Percentiles rank a stretch among this genome's conserved stretches.
phyloP scores from a whole-genome alignment of 2,797 vertebrate genomes.

The Coregonus suidteri region DNA sequence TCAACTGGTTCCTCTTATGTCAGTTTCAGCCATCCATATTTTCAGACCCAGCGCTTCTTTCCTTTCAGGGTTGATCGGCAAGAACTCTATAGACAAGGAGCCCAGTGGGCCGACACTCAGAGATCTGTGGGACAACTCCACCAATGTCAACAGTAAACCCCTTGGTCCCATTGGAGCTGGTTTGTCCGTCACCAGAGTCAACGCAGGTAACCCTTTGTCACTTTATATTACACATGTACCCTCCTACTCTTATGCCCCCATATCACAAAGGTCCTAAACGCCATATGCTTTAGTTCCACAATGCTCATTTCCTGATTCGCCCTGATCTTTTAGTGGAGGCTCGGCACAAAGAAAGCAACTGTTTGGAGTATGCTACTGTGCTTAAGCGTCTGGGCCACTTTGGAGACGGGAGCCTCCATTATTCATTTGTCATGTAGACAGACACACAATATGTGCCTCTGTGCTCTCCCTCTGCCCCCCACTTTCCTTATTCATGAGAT shows the following conservation, averaged over 20 bases:
- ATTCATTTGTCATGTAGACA: slow-evolving; percentile 69
- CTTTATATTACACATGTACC: neutral
- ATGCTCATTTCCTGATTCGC: slow-evolving; percentile 42
- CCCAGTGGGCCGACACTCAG: slow-evolving; percentile 63
- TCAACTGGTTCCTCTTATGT: neutral
- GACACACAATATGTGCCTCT: slow-evolving; percentile 57
- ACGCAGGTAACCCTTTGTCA: slow-evolving; percentile 78
- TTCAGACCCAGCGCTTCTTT: neutral
- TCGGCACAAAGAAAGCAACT: slow-evolving; percentile 29
- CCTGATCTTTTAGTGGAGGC: slow-evolving; percentile 55
- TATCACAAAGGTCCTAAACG: neutral
- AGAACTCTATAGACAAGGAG: slow-evolving; percentile 81
- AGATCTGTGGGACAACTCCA: slow-evolving; percentile 80
- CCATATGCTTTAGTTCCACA: slow-evolving; percentile 5
- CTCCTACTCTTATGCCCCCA: neutral
- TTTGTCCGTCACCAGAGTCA: slow-evolving; percentile 79
- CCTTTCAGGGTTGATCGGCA: slow-evolving; percentile 86
- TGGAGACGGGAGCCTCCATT: slow-evolving; percentile 49
- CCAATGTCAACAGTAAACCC: slow-evolving; percentile 78
- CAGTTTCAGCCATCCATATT: neutral
- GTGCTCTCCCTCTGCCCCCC: slow-evolving; percentile 23
- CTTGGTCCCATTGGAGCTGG: slow-evolving; percentile 77
- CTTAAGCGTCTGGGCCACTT: slow-evolving; percentile 50
- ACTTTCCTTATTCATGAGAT: slow-evolving; percentile 70
- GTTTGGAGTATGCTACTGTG: slow-evolving; percentile 49